Evolutionary conservation across 1,140 invertebrate genomes (phyloP).

Genomic region (Belonocnema kinseyi): DNA sequence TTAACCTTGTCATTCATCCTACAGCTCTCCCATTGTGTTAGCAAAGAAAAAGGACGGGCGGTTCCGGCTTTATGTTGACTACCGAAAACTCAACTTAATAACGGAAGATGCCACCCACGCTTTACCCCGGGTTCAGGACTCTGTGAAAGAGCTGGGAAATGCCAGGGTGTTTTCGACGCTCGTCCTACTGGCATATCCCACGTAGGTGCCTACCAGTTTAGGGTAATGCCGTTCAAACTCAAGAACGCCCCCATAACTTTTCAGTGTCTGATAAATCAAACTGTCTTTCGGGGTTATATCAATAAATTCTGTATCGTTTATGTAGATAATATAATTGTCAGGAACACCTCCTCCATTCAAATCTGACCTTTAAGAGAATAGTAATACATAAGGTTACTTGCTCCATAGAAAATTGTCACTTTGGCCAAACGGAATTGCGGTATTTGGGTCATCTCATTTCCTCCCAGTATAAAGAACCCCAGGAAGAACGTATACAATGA

Average conservation of each 20-base stretch:
- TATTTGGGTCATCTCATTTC: slow-evolving; percentile 38
- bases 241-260: background rate
- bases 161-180: slow-evolving; percentile 26
- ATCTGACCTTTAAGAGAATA: slow-evolving; percentile 43
- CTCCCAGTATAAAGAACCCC: slow-evolving; percentile 1
- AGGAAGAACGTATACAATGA: slow-evolving; percentile 20
- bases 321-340: slow-evolving; percentile 37
- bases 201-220: no score
- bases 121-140: no score
- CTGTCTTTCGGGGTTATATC: no score
- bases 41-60: slow-evolving; percentile 36
- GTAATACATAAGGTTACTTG: slow-evolving; percentile 32
- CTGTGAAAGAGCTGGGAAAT: slow-evolving; percentile 36
- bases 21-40: slow-evolving; percentile 31
- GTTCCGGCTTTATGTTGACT: slow-evolving; percentile 40
- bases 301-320: slow-evolving; percentile 54
- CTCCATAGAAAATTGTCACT: slow-evolving; percentile 28
- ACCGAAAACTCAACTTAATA: slow-evolving; percentile 36
- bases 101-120: slow-evolving; percentile 14
- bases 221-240: no score
- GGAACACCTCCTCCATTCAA: slow-evolving; percentile 43
- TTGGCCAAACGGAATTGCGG: background rate
- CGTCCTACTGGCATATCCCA: background rate
- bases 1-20: slow-evolving; percentile 28
- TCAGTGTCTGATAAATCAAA: slow-evolving; percentile 9